Percentiles rank a stretch among this genome's conserved stretches.
Evolutionary conservation across 2,113 vertebrate species (phyloP).

Genomic region (Rhinopomastus cyanomelas): DNA sequence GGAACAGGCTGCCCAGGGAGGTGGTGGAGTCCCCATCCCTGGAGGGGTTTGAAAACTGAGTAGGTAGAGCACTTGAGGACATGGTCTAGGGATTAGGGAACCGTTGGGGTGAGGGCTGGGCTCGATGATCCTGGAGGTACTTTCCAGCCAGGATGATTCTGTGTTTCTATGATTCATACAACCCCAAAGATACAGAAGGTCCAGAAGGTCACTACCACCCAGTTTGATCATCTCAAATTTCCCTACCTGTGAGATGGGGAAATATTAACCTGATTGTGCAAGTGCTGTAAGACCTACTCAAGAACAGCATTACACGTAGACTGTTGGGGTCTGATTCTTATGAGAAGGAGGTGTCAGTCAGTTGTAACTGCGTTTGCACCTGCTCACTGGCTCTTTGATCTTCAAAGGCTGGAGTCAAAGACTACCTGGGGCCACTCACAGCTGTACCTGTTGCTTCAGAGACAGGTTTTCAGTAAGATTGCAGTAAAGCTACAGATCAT

Average conservation of each 20-base stretch:
- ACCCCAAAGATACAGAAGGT: neutral
- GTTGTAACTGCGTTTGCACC: neutral
- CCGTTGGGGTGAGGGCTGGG: too few relatives aligned
- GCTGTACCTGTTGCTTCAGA: neutral
- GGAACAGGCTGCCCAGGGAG: too few relatives aligned
- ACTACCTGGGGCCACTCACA: neutral
- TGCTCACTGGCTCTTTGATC: neutral
- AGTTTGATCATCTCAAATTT: neutral
- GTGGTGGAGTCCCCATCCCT: too few relatives aligned
- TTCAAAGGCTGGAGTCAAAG: accelerated
- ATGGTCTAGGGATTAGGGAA: too few relatives aligned
- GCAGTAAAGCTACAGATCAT: neutral
- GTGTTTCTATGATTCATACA: too few relatives aligned
- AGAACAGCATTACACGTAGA: neutral
- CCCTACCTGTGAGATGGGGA: neutral
- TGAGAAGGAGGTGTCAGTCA: neutral
- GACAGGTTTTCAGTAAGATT: neutral
- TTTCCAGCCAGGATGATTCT: too few relatives aligned
- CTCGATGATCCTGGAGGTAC: too few relatives aligned
- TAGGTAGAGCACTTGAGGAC: too few relatives aligned
- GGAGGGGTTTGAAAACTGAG: too few relatives aligned
- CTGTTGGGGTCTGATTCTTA: neutral
- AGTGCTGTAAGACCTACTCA: neutral
- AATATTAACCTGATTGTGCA: neutral
- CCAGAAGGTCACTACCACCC: neutral